Percentiles rank a stretch among this genome's conserved stretches.
phyloP scores from a whole-genome alignment of 2,113 vertebrate species.

The Mormoops blainvillei region DNA sequence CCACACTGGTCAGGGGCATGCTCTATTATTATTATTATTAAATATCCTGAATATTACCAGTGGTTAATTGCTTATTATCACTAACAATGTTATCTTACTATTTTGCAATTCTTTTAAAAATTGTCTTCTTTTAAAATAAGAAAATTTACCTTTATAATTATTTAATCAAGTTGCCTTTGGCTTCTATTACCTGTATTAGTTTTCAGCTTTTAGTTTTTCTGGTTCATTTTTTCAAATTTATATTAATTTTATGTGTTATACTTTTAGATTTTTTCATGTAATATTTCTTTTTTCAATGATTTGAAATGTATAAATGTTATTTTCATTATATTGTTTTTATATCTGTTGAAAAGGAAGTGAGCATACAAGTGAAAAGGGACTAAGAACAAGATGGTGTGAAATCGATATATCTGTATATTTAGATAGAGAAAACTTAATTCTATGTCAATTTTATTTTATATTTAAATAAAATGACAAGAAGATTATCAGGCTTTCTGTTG shows the following conservation, averaged over 20 bases:
- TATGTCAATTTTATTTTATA: background rate
- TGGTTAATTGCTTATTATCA: background rate
- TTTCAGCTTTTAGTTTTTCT: background rate
- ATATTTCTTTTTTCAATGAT: background rate
- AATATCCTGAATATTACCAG: background rate
- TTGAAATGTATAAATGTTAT: background rate
- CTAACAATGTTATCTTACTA: background rate
- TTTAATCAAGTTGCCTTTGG: background rate
- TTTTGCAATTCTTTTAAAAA: background rate
- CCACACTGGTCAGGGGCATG: too few species aligned
- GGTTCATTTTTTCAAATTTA: background rate
- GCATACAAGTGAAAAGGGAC: background rate
- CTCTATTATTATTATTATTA: background rate
- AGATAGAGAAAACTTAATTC: background rate
- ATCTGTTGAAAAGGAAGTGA: background rate
- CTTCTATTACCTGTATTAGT: background rate
- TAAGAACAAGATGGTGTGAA: background rate
- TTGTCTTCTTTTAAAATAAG: background rate
- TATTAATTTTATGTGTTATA: background rate
- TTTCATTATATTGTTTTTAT: background rate
- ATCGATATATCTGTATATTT: background rate
- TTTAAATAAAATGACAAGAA: background rate
- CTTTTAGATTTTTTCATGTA: background rate
- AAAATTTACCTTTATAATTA: background rate
- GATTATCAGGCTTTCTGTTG: background rate